Conservation (phyloP, 2,888 invertebrate species). For the Thalpophila matura region DNA sequence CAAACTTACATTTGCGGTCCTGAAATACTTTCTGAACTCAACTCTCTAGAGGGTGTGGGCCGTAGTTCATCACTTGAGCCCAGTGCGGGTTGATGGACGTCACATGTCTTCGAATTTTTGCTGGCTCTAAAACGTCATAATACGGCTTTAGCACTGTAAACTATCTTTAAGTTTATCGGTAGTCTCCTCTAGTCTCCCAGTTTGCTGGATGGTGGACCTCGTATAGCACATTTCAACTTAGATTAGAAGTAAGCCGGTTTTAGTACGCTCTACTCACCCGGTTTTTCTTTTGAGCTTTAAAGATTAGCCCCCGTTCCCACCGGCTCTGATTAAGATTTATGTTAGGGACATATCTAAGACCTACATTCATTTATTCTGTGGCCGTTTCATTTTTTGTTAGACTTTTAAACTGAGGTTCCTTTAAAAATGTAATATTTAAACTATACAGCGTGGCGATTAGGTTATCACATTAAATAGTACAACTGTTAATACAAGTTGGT, state of each 20-base stretch:
- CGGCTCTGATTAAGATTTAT: constrained; percentile 60
- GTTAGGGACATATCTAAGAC: constrained; percentile 37
- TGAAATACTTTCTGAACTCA: too few species aligned
- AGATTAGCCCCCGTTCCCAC: constrained; percentile 49
- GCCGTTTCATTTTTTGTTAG: constrained; percentile 29
- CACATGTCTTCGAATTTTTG: too few species aligned
- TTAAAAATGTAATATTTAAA: too few species aligned
- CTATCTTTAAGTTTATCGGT: background rate
- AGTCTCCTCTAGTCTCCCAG: constrained; percentile 9
- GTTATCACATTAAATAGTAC: too few species aligned
- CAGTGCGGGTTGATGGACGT: too few species aligned
- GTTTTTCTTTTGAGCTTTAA: constrained; percentile 60
- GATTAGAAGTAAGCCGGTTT: constrained; percentile 64
- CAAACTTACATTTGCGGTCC: too few species aligned
- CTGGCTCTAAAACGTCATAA: too few species aligned
- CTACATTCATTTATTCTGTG: constrained; percentile 40
- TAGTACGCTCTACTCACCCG: constrained; percentile 49
- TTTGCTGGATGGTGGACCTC: constrained; percentile 25
- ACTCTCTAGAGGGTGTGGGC: too few species aligned
- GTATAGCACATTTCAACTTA: constrained; percentile 62
- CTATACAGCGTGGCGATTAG: too few species aligned
- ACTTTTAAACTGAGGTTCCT: background rate
- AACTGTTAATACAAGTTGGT: too few species aligned
- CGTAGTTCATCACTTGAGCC: too few species aligned
- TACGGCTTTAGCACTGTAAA: background rate